phyloP scores from a whole-genome alignment of 2,113 vertebrate genomes.

The Bujurquina vittata region DNA sequence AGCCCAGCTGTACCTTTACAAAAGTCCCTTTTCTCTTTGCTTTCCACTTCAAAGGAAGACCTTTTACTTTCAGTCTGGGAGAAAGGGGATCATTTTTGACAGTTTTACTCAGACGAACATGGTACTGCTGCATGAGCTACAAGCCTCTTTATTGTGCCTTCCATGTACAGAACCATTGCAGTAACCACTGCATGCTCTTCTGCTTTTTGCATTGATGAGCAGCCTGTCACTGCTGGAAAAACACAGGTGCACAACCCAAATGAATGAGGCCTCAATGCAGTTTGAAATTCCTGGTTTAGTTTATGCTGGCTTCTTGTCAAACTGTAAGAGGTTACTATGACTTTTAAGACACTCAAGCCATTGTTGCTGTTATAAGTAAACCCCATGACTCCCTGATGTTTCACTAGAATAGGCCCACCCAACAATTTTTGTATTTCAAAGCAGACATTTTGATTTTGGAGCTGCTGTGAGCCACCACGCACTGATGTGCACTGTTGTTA shows the following conservation, averaged over 20 bases:
- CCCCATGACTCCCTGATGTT: not conserved
- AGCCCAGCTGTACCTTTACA: not conserved
- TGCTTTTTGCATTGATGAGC: not conserved
- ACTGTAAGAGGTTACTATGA: not conserved
- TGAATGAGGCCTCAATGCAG: not conserved
- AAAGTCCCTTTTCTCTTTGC: not conserved
- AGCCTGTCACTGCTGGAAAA: too few relatives aligned
- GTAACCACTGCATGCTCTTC: too few relatives aligned
- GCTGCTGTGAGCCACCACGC: not conserved
- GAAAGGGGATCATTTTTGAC: too few relatives aligned
- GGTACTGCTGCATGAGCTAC: not conserved
- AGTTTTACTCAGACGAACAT: not conserved
- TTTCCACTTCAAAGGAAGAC: not conserved
- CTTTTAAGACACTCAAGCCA: not conserved
- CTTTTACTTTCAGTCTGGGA: not conserved
- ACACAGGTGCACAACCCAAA: not conserved
- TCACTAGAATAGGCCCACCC: not conserved
- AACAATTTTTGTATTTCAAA: too few relatives aligned
- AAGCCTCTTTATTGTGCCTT: not conserved
- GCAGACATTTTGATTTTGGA: too few relatives aligned
- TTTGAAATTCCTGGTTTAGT: not conserved
- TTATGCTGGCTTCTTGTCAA: not conserved
- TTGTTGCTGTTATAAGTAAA: not conserved
- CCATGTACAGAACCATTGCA: not conserved
- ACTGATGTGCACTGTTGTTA: not conserved